Evolutionary conservation across 2,888 invertebrate genomes (phyloP).

Genomic region (Anthophora plumipes): DNA sequence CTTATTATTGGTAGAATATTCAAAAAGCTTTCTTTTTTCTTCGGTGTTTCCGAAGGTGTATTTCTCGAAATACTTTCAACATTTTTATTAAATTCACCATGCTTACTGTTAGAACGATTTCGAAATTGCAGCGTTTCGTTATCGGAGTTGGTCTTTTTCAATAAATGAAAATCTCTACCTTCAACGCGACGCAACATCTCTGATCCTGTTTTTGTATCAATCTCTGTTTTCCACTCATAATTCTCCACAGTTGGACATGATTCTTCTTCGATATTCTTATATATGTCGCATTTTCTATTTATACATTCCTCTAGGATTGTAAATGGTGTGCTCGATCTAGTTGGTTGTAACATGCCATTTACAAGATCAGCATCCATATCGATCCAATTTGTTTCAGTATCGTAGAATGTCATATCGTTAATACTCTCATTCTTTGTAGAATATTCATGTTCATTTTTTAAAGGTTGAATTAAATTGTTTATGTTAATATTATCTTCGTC

Average conservation of each 20-base stretch:
- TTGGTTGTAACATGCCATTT: conserved; percentile 12
- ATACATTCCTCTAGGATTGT: not conserved
- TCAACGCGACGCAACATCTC: conserved; percentile 45
- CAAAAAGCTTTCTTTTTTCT: not conserved
- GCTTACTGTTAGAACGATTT: not conserved
- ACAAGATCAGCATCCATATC: conserved; percentile 17
- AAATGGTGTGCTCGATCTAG: conserved; percentile 53
- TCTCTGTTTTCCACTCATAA: conserved; percentile 30
- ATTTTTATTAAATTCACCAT: not conserved
- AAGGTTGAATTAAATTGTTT: no score
- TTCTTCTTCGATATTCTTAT: not conserved
- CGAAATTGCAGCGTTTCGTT: not conserved
- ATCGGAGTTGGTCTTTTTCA: not conserved
- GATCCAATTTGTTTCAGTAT: not conserved
- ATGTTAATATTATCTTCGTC: not conserved
- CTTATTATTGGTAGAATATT: not conserved
- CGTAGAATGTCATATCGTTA: not conserved
- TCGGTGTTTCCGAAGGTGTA: not conserved
- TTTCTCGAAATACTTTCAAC: not conserved
- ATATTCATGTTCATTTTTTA: not conserved
- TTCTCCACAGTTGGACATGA: not conserved
- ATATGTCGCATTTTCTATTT: not conserved
- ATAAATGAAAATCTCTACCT: not conserved
- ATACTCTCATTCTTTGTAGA: not conserved
- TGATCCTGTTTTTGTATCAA: conserved; percentile 24